Conservation (phyloP, 2,113 vertebrate genomes). For the Pyxicephalus adspersus region DNA sequence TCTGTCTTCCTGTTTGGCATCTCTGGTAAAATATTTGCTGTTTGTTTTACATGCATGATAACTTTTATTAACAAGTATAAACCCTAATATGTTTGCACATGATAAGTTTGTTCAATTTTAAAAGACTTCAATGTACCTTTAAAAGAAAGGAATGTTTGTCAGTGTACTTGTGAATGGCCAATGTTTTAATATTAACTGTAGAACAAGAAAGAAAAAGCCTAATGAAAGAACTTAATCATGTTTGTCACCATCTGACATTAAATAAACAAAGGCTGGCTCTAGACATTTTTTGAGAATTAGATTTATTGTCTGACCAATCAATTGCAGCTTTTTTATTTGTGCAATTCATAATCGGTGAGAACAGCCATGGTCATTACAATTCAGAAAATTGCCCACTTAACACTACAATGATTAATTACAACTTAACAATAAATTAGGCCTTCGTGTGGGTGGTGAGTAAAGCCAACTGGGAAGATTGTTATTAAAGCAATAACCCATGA, state of each 20-base stretch:
- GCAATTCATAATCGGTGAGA: constrained; percentile 5
- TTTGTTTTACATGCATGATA: too few relatives aligned
- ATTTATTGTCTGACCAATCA: constrained; percentile 14
- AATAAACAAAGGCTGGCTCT: not conserved
- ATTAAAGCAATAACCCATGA: constrained; percentile 34
- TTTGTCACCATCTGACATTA: not conserved
- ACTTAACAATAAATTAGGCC: constrained; percentile 7
- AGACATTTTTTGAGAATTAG: not conserved
- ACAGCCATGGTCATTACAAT: constrained; percentile 1
- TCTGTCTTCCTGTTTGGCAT: too few relatives aligned
- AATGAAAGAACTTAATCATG: constrained; percentile 7
- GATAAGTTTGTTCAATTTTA: too few relatives aligned
- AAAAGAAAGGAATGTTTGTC: too few relatives aligned
- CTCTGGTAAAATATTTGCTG: too few relatives aligned
- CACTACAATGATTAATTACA: constrained; percentile 4
- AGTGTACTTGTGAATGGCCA: too few relatives aligned
- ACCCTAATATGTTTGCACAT: too few relatives aligned
- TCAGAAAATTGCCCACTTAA: constrained; percentile 23
- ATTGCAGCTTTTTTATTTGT: constrained; percentile 12
- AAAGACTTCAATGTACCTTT: too few relatives aligned
- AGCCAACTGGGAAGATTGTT: constrained; percentile 14
- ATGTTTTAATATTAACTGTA: not conserved
- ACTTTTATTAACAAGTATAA: too few relatives aligned
- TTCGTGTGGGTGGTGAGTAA: constrained; percentile 6
- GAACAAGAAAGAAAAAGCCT: not conserved